Conservation (phyloP, 2,888 invertebrate genomes). For the Drosophila tripunctata region DNA sequence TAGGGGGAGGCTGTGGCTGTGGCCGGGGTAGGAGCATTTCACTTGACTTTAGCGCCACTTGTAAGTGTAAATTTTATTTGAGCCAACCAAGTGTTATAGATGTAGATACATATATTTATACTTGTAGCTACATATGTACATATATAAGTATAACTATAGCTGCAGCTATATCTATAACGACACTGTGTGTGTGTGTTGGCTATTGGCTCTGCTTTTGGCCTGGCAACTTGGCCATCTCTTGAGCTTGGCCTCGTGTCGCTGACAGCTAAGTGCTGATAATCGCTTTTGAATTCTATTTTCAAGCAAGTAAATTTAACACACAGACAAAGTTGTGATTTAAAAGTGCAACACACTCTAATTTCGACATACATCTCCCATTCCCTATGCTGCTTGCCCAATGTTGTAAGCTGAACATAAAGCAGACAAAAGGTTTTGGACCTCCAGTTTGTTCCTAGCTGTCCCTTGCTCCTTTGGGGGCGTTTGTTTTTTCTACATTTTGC, state of each 20-base stretch:
- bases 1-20: neutral
- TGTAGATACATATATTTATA: slow-evolving; percentile 26
- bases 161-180: slow-evolving; percentile 1
- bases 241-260: slow-evolving; percentile 66
- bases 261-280: slow-evolving; percentile 79
- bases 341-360: slow-evolving; percentile 64
- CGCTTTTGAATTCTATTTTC: slow-evolving; percentile 78
- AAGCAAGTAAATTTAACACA: slow-evolving; percentile 66
- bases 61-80: slow-evolving; percentile 77
- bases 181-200: slow-evolving; percentile 16
- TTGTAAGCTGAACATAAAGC: slow-evolving; percentile 31
- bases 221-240: slow-evolving; percentile 37
- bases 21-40: slow-evolving; percentile 34
- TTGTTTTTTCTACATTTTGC: slow-evolving; percentile 15
- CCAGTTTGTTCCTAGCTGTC: neutral
- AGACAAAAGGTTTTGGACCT: slow-evolving; percentile 49
- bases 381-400: neutral
- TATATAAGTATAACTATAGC: slow-evolving; percentile 19
- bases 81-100: slow-evolving; percentile 59
- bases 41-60: slow-evolving; percentile 78
- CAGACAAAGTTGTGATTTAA: slow-evolving; percentile 72
- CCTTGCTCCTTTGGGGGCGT: slow-evolving; percentile 8
- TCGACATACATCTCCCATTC: neutral
- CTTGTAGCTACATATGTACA: slow-evolving; percentile 12
- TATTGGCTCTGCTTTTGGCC: slow-evolving; percentile 51